These are phyloP conservation scores for Sepiola atlantica DNA, from an alignment of 2,888 invertebrate genomes.

Conservation along the genomic window DNA sequence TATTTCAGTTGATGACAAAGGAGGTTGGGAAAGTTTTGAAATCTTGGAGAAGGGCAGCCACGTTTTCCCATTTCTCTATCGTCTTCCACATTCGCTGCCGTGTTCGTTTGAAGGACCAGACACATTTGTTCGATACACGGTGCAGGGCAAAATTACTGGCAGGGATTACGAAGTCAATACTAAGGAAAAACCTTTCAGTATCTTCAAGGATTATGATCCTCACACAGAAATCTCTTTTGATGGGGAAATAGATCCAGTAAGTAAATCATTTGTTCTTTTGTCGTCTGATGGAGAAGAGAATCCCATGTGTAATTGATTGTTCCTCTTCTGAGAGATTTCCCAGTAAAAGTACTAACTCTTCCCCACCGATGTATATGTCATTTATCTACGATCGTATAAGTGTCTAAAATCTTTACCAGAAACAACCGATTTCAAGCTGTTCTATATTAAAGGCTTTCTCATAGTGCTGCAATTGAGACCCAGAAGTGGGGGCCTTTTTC, in stretches of 20 bases:
- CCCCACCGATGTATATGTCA: too few relatives aligned
- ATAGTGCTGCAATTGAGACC: too few relatives aligned
- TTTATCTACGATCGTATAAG: too few relatives aligned
- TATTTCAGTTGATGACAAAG: constrained; percentile 65
- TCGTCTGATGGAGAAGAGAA: not conserved
- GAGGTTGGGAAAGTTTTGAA: constrained; percentile 68
- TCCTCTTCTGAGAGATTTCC: too few relatives aligned
- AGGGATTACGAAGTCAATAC: constrained; percentile 38
- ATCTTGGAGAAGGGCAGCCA: constrained; percentile 68
- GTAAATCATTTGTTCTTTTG: not conserved
- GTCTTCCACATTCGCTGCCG: constrained; percentile 68
- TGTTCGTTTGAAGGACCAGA: constrained; percentile 70
- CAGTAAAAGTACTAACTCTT: too few relatives aligned
- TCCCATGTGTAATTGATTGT: too few relatives aligned
- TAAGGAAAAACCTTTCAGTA: constrained; percentile 43
- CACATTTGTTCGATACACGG: constrained; percentile 67
- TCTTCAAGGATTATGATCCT: constrained; percentile 44
- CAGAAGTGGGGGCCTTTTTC: too few relatives aligned
- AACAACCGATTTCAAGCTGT: too few relatives aligned
- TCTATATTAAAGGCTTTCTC: too few relatives aligned
- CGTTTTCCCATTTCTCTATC: constrained; percentile 71
- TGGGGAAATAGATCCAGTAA: not conserved
- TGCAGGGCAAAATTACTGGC: constrained; percentile 66
- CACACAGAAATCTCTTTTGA: not conserved
- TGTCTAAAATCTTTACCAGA: too few relatives aligned